Conservation (phyloP, 2,888 invertebrate genomes). For the Eristalis intricaria region DNA sequence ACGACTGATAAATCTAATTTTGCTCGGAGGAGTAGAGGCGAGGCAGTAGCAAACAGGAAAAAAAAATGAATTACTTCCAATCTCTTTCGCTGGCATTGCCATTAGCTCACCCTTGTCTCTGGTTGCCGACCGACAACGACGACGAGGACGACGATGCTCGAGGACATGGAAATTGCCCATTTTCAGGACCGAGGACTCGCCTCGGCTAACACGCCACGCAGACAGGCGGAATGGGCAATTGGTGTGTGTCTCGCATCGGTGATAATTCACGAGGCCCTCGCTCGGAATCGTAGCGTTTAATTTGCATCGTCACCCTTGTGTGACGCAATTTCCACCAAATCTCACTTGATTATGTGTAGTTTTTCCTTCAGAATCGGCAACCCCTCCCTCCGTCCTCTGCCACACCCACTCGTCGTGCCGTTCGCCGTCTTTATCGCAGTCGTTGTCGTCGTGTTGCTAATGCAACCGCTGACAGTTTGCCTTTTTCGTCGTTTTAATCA, state of each 20-base stretch:
- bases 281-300: conserved; percentile 62
- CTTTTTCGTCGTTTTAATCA: conserved; percentile 51
- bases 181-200: background rate
- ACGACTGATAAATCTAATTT: conserved; percentile 71
- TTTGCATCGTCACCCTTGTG: conserved; percentile 69
- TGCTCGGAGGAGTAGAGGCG: conserved; percentile 23
- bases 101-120: conserved; percentile 16
- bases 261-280: conserved; percentile 58
- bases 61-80: conserved; percentile 13
- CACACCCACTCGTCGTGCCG: background rate
- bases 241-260: conserved; percentile 66
- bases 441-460: conserved; percentile 28
- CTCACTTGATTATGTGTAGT: conserved; percentile 47
- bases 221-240: conserved; percentile 64
- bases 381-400: background rate
- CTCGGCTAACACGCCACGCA: background rate
- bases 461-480: conserved; percentile 60
- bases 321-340: conserved; percentile 59
- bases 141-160: background rate
- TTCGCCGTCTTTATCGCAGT: background rate
- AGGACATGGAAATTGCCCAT: conserved; percentile 34
- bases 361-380: background rate
- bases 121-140: background rate
- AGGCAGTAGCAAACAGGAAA: background rate
- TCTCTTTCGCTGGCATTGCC: conserved; percentile 31